Evolutionary conservation across 2,888 invertebrate genomes (phyloP).

Genomic region (Phasia obesa): DNA sequence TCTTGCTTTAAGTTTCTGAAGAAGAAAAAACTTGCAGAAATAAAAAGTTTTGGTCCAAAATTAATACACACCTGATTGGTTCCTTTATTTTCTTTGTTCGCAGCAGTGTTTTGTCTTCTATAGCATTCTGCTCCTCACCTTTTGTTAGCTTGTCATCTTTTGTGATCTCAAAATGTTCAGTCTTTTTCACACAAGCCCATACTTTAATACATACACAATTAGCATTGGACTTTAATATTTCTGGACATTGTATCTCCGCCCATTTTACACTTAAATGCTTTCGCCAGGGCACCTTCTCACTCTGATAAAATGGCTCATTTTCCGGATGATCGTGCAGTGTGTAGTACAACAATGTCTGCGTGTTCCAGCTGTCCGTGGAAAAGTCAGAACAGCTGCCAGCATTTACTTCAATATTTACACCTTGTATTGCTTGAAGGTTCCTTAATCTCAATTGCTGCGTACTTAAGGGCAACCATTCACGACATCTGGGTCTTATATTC

Average conservation of each 20-base stretch:
- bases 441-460: conserved; percentile 93
- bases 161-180: conserved; percentile 52
- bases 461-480: conserved; percentile 85
- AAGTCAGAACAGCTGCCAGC: conserved; percentile 7
- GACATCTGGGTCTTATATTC: conserved; percentile 78
- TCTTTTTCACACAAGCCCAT: conserved; percentile 77
- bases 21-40: neutral
- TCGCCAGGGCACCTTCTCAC: conserved; percentile 87
- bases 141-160: neutral
- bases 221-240: conserved; percentile 83
- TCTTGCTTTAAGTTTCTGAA: conserved; percentile 72
- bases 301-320: conserved; percentile 93
- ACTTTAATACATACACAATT: conserved; percentile 80
- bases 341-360: conserved; percentile 87
- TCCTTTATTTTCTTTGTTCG: conserved; percentile 51
- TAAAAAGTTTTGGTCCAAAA: neutral
- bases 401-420: conserved; percentile 84
- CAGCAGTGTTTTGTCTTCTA: neutral
- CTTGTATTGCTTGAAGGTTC: conserved; percentile 89
- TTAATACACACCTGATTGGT: conserved; percentile 62
- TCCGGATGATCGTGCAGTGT: conserved; percentile 91
- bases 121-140: neutral
- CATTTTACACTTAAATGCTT: conserved; percentile 89
- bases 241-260: conserved; percentile 89
- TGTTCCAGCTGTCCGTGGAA: neutral